phyloP scores from a whole-genome alignment of 2,113 vertebrate species.

The Sinocyclocheilus grahami region DNA sequence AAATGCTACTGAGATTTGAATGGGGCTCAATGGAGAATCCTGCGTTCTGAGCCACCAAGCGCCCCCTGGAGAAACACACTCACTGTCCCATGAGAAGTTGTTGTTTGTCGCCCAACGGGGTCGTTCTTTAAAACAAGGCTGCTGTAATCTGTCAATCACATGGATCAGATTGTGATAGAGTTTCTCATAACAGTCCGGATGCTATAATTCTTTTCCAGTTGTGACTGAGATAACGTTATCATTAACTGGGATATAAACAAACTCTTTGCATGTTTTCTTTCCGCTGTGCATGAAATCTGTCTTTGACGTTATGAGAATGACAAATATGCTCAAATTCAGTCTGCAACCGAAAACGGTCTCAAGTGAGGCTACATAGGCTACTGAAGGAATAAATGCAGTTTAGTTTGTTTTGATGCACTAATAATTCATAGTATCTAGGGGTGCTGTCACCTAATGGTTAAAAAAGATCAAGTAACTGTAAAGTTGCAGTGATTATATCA shows the following conservation, averaged over 20 bases:
- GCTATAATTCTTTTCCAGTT: not conserved
- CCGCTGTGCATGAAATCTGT: not conserved
- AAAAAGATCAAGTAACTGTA: not conserved
- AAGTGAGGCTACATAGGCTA: not conserved
- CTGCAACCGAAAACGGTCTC: not conserved
- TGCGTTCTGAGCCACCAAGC: not conserved
- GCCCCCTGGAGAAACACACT: not conserved
- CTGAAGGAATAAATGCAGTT: not conserved
- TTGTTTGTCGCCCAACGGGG: not conserved
- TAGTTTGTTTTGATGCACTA: not conserved
- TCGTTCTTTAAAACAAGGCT: slow-evolving; percentile 4
- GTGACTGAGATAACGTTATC: not conserved
- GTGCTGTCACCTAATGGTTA: not conserved
- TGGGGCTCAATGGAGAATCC: not conserved
- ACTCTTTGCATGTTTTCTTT: not conserved
- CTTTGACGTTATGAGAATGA: not conserved
- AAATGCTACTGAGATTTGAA: not conserved
- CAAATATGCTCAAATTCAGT: not conserved
- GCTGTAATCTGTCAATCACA: not conserved
- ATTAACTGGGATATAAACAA: not conserved
- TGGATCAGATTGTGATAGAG: not conserved
- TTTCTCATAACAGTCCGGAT: not conserved
- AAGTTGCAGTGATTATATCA: too few species aligned
- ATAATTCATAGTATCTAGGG: not conserved
- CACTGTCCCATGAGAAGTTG: not conserved